Conservation (phyloP, 2,888 invertebrate genomes). For the Griposia aprilina region DNA sequence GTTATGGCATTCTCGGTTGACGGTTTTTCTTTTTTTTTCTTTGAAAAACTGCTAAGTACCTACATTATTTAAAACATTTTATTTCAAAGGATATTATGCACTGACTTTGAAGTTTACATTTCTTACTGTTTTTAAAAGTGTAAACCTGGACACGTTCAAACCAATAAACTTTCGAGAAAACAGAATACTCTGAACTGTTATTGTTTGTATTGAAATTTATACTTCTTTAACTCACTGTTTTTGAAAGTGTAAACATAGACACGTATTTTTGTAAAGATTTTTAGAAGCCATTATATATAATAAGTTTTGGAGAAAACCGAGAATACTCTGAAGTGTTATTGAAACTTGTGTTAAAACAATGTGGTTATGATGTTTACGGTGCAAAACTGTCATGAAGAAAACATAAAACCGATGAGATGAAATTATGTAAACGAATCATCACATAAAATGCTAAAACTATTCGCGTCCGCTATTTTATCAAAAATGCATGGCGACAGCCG, state of each 20-base stretch:
- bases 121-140: neutral
- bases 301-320: neutral
- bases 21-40: neutral
- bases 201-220: conserved; percentile 12
- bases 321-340: neutral
- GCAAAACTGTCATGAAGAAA: neutral
- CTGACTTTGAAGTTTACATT: conserved; percentile 7
- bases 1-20: neutral
- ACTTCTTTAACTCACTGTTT: neutral
- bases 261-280: neutral
- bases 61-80: neutral
- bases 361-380: no score
- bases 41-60: neutral
- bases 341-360: neutral
- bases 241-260: neutral
- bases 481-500: conserved; percentile 42
- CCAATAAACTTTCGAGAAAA: no score
- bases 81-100: conserved; percentile 1
- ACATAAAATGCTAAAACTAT: neutral
- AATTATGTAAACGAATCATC: neutral
- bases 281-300: neutral
- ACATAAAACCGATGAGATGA: neutral
- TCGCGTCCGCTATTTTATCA: conserved; percentile 7
- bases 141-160: no score
- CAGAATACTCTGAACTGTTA: no score